Percentiles rank a stretch among this genome's conserved stretches.
Evolutionary conservation across 1,140 invertebrate genomes (phyloP).

Genomic region (Manduca sexta): DNA sequence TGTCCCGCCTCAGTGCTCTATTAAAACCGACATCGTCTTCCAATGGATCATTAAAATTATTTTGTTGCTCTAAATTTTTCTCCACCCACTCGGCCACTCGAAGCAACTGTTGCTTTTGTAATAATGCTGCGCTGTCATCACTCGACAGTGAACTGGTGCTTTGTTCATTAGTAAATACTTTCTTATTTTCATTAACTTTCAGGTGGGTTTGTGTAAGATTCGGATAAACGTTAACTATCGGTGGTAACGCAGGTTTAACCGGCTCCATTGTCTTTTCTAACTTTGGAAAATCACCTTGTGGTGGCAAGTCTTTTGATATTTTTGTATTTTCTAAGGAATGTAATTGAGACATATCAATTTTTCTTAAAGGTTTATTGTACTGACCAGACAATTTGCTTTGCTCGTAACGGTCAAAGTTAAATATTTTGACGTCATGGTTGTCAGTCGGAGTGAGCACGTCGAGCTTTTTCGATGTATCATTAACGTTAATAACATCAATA

Average conservation of each 20-base stretch:
- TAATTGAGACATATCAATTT: conserved; percentile 63
- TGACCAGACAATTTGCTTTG: conserved; percentile 53
- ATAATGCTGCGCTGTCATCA: conserved; percentile 67
- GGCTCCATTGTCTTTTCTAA: conserved; percentile 35
- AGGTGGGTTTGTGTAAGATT: conserved; percentile 65
- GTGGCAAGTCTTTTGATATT: conserved; percentile 61
- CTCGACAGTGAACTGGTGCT: conserved; percentile 70
- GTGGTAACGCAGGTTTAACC: conserved; percentile 34
- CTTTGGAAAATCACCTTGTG: conserved; percentile 26
- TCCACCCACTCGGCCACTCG: conserved; percentile 82
- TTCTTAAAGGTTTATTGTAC: conserved; percentile 51
- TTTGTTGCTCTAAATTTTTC: conserved; percentile 72
- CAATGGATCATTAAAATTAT: conserved; percentile 62
- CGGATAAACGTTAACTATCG: conserved; percentile 62
- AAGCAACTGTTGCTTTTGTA: conserved; percentile 77
- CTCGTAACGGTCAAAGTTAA: conserved; percentile 71
- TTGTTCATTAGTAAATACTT: conserved; percentile 66
- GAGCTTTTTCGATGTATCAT: conserved; percentile 21
- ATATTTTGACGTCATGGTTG: conserved; percentile 65
- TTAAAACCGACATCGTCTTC: conserved; percentile 52
- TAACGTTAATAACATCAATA: background rate
- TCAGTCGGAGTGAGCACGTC: conserved; percentile 35
- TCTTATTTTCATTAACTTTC: conserved; percentile 62
- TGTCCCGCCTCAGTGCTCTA: conserved; percentile 40
- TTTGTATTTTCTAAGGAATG: conserved; percentile 64